Base-by-base conservation (phyloP, 2,113 vertebrate genomes). In the Cyanoderma ruficeps region DNA sequence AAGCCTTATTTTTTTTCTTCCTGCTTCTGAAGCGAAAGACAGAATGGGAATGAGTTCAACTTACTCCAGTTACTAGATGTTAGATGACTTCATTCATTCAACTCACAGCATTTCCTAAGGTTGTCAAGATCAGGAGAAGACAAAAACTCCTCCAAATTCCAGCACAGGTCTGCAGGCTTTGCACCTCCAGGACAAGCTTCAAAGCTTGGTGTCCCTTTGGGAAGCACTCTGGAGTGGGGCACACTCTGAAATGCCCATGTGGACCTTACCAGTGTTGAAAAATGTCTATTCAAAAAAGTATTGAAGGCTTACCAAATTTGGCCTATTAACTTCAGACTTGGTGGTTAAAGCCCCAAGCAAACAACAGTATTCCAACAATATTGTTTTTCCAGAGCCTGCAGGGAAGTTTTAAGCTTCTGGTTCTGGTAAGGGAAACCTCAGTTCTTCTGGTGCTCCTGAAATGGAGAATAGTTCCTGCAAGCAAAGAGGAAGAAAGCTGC, bases 401-500 rank as follows among this genome's bases (percentile, higher is more conserved):
- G 33, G 65, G 49, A 67, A 49, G 64, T 72, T 94, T 94, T 49
- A 79, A 52, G 44, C 75, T 90, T 69, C 50, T 81, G 41, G 39
- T 55, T 85, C 83, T 44, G 70, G 86, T 59, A 70, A 60, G 49
- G 41, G 42, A 84, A 89, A 88, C 49, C 74, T 83, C 70, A 84
- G 77, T 46, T 93, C 67, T 53, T 69, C 47, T 82, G 83, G n/a
- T 53, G 49, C 47, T 83, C 35, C 42, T 65, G 64, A 87, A 84
- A 72, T 7, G 50, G 69, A 92, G 77, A 91, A 35, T 30, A 41
- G 52, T 61, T 82, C 85, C 83, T 84, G 92, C 68, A 86, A 89
- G 83, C 65, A 76, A 76, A 88, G 88, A 95, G 87, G 94, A 95
- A 97, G 93, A 91, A 85, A 90, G 90, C 93, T 88, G 70, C 70